Base-by-base conservation (phyloP, 2,113 vertebrate genomes). In the Sphaerodactylus townsendi region DNA sequence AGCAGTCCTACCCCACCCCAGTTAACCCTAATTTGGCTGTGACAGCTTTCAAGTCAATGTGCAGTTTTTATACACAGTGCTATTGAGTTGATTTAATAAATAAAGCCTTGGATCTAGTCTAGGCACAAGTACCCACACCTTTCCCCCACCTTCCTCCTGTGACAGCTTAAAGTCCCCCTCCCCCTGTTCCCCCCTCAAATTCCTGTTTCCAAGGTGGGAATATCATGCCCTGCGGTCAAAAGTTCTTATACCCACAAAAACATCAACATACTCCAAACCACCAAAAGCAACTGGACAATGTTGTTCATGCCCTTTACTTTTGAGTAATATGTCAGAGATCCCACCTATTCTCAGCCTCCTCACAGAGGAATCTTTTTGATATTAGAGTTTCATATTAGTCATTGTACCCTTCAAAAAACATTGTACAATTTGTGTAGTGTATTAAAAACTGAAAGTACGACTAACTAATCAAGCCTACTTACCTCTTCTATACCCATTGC, bases 401-500 rank as follows among this genome's bases (percentile, higher is more conserved):
- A 33, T 9, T 13, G n/a, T 28, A 11, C 35, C 48, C 19, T 81
- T 6, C 33, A 48, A 68, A 56, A 79, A 62, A 5, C n/a, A 13
- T 28, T 3, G 72, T 2, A 4, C 13, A 41, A 3, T 62, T 21
- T 50, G 19, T 59, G 35, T 62, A 13, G 6, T 41, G 35, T 17
- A 39, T 30, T 39, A 62, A 41, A 30, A 64, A 37, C 25, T 33
- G 2, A 62, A 77, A 21, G 5, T 65, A 2, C 28, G 74, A 33
- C 23, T 71, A 13, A 50, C 86, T 25, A 71, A 37, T 87, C 56
- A 50, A 85, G 41, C 35, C 6, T 83, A 50, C 85, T 91, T 90
- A 99, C 98, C 97, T 98, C 98, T 81, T 98, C 98, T n/a, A 91
- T 96, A 39, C 94, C 97, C 98, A 98, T 99, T 37, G 95, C 97